These are phyloP conservation scores for Botia kubotai DNA, from an alignment of 2,797 vertebrate genomes.

Conservation along the genomic window DNA sequence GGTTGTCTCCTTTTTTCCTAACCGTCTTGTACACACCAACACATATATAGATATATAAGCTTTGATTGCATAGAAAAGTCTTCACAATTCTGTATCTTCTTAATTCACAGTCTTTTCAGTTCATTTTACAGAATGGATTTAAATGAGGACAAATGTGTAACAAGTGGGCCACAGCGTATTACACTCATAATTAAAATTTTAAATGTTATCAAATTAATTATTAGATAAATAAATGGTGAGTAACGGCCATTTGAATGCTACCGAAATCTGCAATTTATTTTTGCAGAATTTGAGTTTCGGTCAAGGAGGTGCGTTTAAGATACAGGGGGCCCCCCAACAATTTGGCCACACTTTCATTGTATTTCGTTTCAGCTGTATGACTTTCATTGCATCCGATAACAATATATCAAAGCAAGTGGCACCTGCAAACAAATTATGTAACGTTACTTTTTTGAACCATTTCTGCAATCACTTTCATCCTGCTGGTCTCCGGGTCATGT, in stretches of 20 bases:
- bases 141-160: background rate
- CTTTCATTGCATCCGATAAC: background rate
- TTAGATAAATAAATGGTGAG: background rate
- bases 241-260: background rate
- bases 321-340: background rate
- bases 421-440: background rate
- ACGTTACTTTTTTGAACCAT: background rate
- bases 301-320: background rate
- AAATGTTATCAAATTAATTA: background rate
- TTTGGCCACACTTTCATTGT: background rate
- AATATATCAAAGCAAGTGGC: background rate
- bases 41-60: background rate
- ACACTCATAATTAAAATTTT: background rate
- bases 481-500: background rate
- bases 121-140: background rate
- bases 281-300: background rate
- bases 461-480: background rate
- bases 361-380: background rate
- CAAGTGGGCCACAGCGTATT: too few relatives aligned
- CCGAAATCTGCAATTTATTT: background rate
- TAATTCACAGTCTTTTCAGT: too few relatives aligned
- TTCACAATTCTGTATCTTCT: too few relatives aligned
- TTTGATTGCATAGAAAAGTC: too few relatives aligned
- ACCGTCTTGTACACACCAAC: background rate
- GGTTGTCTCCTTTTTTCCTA: constrained; percentile 17